These are phyloP conservation scores for Trogon melanurus DNA, from an alignment of 2,113 vertebrate species.

Conservation along the genomic window DNA sequence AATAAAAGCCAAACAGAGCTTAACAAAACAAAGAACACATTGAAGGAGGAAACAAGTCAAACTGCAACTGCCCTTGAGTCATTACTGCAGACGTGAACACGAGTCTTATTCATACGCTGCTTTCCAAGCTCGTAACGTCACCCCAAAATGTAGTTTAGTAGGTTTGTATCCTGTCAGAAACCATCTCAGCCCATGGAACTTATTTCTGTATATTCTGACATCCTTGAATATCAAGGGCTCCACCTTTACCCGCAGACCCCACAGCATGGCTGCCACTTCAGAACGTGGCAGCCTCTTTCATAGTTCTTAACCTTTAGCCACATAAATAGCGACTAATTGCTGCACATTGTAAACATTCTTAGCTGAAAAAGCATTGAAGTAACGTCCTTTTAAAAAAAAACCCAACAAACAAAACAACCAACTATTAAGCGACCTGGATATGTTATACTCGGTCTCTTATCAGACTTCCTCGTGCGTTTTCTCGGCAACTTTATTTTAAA, in stretches of 20 bases:
- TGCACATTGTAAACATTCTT: neutral
- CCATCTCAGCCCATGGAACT: neutral
- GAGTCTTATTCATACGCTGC: neutral
- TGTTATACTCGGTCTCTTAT: neutral
- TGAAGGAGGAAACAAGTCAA: constrained; percentile 35
- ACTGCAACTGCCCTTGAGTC: constrained; percentile 30
- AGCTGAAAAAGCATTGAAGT: neutral
- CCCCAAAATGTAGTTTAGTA: neutral
- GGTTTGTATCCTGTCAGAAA: neutral
- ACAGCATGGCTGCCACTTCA: neutral
- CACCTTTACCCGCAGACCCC: neutral
- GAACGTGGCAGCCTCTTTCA: neutral
- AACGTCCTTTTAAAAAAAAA: neutral
- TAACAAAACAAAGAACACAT: constrained; percentile 46
- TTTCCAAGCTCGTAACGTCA: neutral
- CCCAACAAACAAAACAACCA: neutral
- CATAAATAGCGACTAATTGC: neutral
- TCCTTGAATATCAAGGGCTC: neutral
- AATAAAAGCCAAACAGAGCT: constrained; percentile 22
- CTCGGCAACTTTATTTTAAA: neutral
- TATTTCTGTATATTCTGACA: neutral
- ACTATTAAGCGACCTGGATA: neutral
- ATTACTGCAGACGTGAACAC: neutral
- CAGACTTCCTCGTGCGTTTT: neutral
- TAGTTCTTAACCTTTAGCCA: neutral